Conservation (phyloP, 2,113 vertebrate species). For the Pseudorectes ferrugineus region DNA sequence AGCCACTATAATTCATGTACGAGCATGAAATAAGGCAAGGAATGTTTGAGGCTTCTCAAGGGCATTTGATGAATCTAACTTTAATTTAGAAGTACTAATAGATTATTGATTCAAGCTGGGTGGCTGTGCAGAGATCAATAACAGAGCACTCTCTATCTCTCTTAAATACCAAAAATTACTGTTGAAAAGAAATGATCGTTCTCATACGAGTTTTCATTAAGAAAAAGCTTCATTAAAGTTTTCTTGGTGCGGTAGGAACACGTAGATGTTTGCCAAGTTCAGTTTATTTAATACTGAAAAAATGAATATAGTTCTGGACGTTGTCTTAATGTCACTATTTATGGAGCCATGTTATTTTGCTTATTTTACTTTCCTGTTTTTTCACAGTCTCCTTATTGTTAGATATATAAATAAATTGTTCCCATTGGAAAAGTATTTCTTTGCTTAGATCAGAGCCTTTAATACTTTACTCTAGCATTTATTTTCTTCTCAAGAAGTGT, state of each 20-base stretch:
- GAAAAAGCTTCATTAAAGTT: not conserved
- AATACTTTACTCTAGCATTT: not conserved
- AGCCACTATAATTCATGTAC: not conserved
- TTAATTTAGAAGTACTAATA: conserved; percentile 78
- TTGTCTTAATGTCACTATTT: not conserved
- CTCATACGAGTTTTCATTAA: not conserved
- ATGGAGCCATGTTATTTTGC: not conserved
- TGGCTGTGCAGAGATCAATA: conserved; percentile 61
- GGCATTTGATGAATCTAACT: conserved; percentile 72
- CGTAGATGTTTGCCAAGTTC: not conserved
- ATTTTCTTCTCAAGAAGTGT: not conserved
- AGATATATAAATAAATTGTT: not conserved
- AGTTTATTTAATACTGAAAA: not conserved
- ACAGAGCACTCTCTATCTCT: conserved; percentile 21
- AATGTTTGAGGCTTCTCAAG: conserved; percentile 64
- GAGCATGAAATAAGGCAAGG: conserved; percentile 31
- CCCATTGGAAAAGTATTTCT: not conserved
- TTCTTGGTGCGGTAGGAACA: not conserved
- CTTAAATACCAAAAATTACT: conserved; percentile 59
- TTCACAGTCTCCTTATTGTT: not conserved
- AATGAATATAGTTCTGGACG: not conserved
- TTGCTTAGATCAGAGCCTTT: not conserved
- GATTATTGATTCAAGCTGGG: conserved; percentile 75
- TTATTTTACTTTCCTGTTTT: not conserved
- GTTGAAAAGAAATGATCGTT: not conserved